Evolutionary conservation across 2,797 vertebrate species (phyloP).

Genomic region (Sebastiscus albofasciatus): DNA sequence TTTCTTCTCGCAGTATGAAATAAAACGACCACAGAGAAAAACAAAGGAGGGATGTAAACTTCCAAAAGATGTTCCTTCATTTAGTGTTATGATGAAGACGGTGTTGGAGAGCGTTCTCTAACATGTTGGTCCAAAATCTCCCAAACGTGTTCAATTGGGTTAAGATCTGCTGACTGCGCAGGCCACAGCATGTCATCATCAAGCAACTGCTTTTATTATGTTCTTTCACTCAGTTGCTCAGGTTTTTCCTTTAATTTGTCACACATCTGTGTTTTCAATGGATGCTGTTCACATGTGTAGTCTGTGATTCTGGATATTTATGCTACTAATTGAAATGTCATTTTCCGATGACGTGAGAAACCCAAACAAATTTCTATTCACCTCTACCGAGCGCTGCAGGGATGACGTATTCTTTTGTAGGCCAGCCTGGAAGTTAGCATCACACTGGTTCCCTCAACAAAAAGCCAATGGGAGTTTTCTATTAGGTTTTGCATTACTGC

Average conservation of each 20-base stretch:
- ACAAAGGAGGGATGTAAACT: background rate
- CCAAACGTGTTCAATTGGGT: background rate
- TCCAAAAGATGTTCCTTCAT: background rate
- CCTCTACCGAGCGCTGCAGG: background rate
- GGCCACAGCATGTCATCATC: background rate
- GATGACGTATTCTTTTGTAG: too few species aligned
- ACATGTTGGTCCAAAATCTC: background rate
- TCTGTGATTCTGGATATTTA: background rate
- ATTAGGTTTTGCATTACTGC: too few species aligned
- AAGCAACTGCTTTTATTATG: background rate
- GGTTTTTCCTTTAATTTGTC: background rate
- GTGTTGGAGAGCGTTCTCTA: background rate
- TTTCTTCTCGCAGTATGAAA: background rate
- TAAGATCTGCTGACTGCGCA: background rate
- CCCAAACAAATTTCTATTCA: background rate
- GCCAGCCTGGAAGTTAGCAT: too few species aligned
- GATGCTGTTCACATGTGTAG: background rate
- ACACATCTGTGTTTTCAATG: background rate
- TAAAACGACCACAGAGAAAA: background rate
- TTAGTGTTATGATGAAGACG: background rate
- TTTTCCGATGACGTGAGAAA: conserved; percentile 1
- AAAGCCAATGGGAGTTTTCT: too few species aligned
- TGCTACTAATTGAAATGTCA: conserved; percentile 1
- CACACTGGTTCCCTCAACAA: too few species aligned
- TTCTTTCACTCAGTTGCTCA: background rate